A percentile compares a stretch with the other conserved stretches of the same genome.
Evolutionary conservation across 2,113 vertebrate genomes (phyloP).

Genomic region (Tenebrosternarchus preto): DNA sequence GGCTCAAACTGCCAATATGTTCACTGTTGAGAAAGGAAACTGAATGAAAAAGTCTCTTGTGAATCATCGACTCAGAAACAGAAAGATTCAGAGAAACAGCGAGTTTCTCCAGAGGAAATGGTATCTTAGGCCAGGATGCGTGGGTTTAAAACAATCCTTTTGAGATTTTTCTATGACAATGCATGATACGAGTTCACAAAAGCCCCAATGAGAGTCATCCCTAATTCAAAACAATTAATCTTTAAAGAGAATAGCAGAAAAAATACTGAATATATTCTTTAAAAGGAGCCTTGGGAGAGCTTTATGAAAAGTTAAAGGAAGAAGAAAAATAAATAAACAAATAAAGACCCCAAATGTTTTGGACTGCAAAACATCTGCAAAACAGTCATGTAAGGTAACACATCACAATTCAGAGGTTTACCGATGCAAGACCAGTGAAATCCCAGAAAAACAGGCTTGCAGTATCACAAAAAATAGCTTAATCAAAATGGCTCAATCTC

Average conservation of each 20-base stretch:
- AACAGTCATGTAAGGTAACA: constrained; percentile 19
- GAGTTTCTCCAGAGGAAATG: background rate
- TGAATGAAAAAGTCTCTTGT: constrained; percentile 2
- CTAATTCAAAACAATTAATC: too few relatives aligned
- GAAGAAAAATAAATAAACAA: too few relatives aligned
- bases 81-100: background rate
- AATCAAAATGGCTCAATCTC: too few relatives aligned
- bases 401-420: background rate
- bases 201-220: background rate
- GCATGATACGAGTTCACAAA: background rate
- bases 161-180: background rate
- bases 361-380: constrained; percentile 10
- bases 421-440: background rate
- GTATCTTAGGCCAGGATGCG: background rate
- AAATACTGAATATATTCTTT: too few relatives aligned
- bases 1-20: background rate
- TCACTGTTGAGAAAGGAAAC: background rate
- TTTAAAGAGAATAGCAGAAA: background rate
- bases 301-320: too few relatives aligned
- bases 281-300: too few relatives aligned
- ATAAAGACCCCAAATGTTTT: background rate
- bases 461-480: too few relatives aligned
- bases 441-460: too few relatives aligned
- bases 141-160: background rate
- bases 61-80: background rate